Percentiles rank a stretch among this genome's conserved stretches.
phyloP scores from a whole-genome alignment of 2,888 invertebrate genomes.

The Seira ritae region DNA sequence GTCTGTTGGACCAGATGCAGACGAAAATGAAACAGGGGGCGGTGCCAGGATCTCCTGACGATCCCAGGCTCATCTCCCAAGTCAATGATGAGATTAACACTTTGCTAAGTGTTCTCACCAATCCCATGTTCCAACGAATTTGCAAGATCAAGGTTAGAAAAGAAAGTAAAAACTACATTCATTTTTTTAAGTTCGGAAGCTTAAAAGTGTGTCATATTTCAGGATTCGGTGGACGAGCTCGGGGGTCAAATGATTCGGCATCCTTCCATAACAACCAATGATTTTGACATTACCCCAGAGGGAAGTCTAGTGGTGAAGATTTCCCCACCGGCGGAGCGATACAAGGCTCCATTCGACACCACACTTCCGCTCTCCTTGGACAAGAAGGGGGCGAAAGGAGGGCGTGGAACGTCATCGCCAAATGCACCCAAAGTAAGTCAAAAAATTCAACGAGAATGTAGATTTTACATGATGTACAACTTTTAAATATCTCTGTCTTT shows the following conservation, averaged over 20 bases:
- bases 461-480: too few relatives aligned
- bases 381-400: conserved; percentile 31
- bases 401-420: conserved; percentile 25
- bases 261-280: conserved; percentile 93
- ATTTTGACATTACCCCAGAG: conserved; percentile 93
- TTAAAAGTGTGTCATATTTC: too few relatives aligned
- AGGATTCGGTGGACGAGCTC: conserved; percentile 92
- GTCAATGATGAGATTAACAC: conserved; percentile 88
- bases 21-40: conserved; percentile 66
- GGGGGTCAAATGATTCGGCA: conserved; percentile 92
- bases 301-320: conserved; percentile 84
- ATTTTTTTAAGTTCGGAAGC: background rate
- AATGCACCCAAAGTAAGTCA: conserved; percentile 38
- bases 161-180: conserved; percentile 1
- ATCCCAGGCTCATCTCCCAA: conserved; percentile 85
- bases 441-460: background rate
- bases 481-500: too few relatives aligned
- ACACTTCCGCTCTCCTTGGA: conserved; percentile 49
- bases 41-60: conserved; percentile 78
- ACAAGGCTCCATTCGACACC: conserved; percentile 71
- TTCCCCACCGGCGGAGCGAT: conserved; percentile 76
- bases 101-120: conserved; percentile 87
- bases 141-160: conserved; percentile 82
- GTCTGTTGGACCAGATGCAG: conserved; percentile 71
- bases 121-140: conserved; percentile 93